A percentile compares a stretch with the other conserved stretches of the same genome.
These are phyloP conservation scores for Pseudomyrmex dendroicus DNA, from an alignment of 1,140 invertebrate genomes.

Conservation along the genomic window DNA sequence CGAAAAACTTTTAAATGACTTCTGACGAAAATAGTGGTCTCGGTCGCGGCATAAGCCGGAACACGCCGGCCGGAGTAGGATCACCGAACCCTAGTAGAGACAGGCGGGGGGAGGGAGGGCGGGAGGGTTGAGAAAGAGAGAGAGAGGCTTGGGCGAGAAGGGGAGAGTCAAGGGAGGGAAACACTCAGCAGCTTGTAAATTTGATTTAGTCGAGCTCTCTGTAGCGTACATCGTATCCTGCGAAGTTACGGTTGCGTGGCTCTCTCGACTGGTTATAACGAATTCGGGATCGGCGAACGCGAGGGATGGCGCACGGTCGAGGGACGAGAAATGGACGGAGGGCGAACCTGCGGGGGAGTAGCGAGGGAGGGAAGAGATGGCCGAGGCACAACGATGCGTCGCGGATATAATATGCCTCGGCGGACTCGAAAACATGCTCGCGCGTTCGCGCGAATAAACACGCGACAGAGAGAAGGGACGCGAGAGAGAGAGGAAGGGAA, in stretches of 20 bases:
- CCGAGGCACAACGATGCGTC: constrained; percentile 54
- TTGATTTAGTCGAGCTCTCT: constrained; percentile 66
- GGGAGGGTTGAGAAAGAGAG: neutral
- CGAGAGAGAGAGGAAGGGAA: neutral
- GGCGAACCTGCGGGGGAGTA: neutral
- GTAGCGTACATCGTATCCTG: constrained; percentile 63
- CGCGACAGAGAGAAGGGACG: neutral
- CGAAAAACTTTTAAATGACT: constrained; percentile 63
- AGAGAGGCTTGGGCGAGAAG: neutral
- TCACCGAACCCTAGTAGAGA: constrained; percentile 13
- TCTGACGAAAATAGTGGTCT: constrained; percentile 55
- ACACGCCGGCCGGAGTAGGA: constrained; percentile 28
- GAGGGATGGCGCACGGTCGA: constrained; percentile 29
- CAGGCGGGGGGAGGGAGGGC: neutral
- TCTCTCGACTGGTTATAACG: constrained; percentile 68
- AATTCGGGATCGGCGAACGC: constrained; percentile 66
- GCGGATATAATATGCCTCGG: constrained; percentile 67
- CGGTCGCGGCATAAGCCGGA: constrained; percentile 43
- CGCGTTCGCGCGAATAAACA: constrained; percentile 39
- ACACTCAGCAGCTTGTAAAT: constrained; percentile 69
- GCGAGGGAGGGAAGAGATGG: neutral
- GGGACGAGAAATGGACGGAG: constrained; percentile 13
- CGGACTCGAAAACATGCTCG: constrained; percentile 40
- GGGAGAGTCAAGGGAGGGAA: constrained; percentile 18
- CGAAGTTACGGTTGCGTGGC: constrained; percentile 69